phyloP scores from a whole-genome alignment of 2,113 vertebrate genomes.

The Nanorana parkeri region DNA sequence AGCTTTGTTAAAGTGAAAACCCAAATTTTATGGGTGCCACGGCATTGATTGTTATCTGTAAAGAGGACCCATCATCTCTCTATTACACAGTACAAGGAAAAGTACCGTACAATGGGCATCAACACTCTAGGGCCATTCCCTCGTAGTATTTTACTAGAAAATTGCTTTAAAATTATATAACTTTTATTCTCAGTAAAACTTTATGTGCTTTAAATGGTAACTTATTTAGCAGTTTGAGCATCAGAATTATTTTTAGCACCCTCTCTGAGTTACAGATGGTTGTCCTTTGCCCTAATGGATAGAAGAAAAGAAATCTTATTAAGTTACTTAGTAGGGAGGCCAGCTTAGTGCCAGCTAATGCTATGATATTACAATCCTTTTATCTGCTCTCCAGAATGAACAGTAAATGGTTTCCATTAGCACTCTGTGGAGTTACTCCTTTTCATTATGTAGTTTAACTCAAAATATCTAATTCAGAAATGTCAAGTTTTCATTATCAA shows the following conservation, averaged over 20 bases:
- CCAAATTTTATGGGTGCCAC: no score
- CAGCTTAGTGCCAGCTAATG: neutral
- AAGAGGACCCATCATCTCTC: no score
- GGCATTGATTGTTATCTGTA: no score
- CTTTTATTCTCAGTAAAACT: neutral
- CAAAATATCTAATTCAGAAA: no score
- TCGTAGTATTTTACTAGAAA: no score
- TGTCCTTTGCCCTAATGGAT: slow-evolving; percentile 37
- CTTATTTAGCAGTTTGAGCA: neutral
- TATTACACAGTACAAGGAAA: no score
- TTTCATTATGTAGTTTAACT: no score
- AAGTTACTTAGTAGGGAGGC: slow-evolving; percentile 19
- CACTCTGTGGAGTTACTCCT: no score
- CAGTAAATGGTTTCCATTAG: neutral
- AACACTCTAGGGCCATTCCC: no score
- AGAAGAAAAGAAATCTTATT: slow-evolving; percentile 28
- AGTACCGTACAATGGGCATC: no score
- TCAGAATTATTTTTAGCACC: neutral
- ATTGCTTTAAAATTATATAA: neutral
- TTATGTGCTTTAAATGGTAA: neutral
- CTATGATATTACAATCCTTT: neutral
- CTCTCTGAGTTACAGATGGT: slow-evolving; percentile 17
- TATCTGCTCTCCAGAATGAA: neutral
- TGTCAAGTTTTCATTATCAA: no score
- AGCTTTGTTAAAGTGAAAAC: no score